phyloP scores from a whole-genome alignment of 2,797 vertebrate species.

The Melanotaenia parkinsoni region DNA sequence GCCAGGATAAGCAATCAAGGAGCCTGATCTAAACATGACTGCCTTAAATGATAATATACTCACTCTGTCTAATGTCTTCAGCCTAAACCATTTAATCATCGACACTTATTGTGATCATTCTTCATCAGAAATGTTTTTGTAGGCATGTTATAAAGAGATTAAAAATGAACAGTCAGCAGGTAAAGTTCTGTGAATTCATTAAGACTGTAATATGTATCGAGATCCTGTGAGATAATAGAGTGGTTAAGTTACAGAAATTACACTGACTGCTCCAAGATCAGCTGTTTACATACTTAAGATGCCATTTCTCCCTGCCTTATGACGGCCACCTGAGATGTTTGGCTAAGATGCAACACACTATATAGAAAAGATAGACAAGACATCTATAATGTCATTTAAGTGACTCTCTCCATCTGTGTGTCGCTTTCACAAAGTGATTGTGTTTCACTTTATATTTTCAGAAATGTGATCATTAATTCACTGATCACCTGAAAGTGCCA shows the following conservation, averaged over 20 bases:
- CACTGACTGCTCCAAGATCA: background rate
- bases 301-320: background rate
- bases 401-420: too few relatives aligned
- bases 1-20: constrained; percentile 26
- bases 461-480: too few relatives aligned
- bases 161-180: background rate
- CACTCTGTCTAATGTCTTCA: constrained; percentile 25
- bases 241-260: background rate
- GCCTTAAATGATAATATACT: constrained; percentile 33
- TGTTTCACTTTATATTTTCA: too few relatives aligned
- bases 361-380: background rate
- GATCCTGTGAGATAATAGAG: background rate
- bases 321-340: too few relatives aligned
- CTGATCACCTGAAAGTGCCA: too few relatives aligned
- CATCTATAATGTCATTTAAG: background rate
- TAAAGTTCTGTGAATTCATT: background rate
- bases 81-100: constrained; percentile 41
- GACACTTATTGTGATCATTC: constrained; percentile 12
- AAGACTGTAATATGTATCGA: background rate
- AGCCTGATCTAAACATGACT: constrained; percentile 23
- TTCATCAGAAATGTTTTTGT: constrained; percentile 11
- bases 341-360: background rate
- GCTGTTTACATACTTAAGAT: background rate
- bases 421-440: too few relatives aligned
- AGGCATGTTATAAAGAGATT: background rate